These are phyloP conservation scores for Gymnogyps californianus DNA, from an alignment of 2,113 vertebrate genomes.

Conservation along the genomic window DNA sequence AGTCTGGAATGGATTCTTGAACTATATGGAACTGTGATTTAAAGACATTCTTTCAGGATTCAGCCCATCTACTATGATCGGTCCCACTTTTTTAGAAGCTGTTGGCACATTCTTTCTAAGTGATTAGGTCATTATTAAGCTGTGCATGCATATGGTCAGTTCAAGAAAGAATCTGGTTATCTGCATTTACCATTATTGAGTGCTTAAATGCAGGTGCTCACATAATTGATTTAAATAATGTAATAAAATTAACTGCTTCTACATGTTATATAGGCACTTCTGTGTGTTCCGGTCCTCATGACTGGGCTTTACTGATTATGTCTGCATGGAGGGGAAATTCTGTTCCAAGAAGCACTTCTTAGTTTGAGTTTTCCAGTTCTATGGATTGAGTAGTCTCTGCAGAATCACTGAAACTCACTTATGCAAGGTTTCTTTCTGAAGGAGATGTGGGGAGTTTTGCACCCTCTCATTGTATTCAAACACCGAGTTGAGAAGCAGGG, in stretches of 20 bases:
- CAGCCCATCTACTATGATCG: neutral
- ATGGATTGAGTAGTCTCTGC: neutral
- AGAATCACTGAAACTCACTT: neutral
- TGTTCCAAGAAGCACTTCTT: too few species aligned
- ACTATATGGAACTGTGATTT: neutral
- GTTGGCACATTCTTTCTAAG: neutral
- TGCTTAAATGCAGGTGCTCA: neutral
- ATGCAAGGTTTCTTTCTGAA: neutral
- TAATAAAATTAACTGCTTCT: neutral
- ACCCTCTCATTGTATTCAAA: neutral
- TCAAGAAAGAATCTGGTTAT: neutral
- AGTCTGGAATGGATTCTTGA: neutral
- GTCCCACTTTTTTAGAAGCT: neutral
- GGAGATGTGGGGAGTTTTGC: neutral
- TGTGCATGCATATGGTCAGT: neutral
- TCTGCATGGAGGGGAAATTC: neutral
- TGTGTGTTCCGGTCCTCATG: neutral
- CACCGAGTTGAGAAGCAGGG: neutral
- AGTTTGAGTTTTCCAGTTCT: neutral
- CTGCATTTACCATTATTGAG: neutral
- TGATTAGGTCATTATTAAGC: neutral
- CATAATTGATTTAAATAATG: neutral
- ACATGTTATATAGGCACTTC: neutral
- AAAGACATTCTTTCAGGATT: neutral
- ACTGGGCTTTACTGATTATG: neutral